Percentiles rank a stretch among this genome's conserved stretches.
These are phyloP conservation scores for Corythornis madagascariensis DNA, from an alignment of 2,113 vertebrate genomes.

Conservation along the genomic window DNA sequence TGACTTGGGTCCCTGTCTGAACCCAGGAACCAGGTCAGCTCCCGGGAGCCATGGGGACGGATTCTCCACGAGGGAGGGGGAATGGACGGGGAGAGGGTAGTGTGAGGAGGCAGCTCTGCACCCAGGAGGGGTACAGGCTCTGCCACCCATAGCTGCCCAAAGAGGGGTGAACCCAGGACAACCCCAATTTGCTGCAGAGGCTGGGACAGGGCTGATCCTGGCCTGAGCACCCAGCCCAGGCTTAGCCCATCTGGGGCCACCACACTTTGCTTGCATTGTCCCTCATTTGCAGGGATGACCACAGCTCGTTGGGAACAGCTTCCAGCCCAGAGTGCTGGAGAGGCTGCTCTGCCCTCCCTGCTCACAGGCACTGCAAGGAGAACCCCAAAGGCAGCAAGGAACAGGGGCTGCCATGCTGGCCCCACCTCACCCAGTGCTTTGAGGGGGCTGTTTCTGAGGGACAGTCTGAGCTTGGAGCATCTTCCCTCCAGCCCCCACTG, in stretches of 20 bases:
- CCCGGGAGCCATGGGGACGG: neutral
- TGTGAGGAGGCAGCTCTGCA: neutral
- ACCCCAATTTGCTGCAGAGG: neutral
- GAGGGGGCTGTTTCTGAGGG: neutral
- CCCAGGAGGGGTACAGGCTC: neutral
- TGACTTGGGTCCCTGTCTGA: neutral
- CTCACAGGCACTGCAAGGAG: rapidly evolving
- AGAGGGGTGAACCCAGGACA: neutral
- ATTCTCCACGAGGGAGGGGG: neutral
- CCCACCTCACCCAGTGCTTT: neutral
- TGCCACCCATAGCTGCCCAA: neutral
- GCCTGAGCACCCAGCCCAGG: rapidly evolving
- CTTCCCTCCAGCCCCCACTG: neutral
- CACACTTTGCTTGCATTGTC: neutral
- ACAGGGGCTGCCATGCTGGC: neutral
- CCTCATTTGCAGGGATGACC: neutral
- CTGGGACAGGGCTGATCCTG: neutral
- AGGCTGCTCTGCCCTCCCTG: neutral
- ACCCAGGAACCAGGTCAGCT: neutral
- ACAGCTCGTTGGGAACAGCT: neutral
- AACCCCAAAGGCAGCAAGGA: neutral
- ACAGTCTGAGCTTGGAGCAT: neutral
- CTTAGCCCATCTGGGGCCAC: neutral
- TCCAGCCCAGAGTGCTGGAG: too few relatives aligned
- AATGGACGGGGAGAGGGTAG: neutral